phyloP scores from a whole-genome alignment of 64 coral and sea anemone species.

The Hydrozoanthus tunicans region DNA sequence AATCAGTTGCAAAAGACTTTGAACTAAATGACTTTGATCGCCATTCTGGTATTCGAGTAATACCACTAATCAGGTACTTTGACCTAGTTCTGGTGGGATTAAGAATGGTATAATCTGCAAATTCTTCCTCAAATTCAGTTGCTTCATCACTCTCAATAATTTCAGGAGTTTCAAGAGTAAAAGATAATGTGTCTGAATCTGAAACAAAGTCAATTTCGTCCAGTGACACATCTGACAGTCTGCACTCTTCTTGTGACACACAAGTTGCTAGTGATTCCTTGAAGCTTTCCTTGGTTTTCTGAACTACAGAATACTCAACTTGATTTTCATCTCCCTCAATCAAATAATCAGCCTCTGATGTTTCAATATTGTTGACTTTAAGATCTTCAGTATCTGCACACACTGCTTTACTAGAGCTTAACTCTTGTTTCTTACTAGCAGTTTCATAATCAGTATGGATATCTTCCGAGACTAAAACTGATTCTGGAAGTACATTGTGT shows the following conservation, averaged over 20 bases:
- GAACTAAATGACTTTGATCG: constrained; percentile 29
- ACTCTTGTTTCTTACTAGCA: constrained; percentile 19
- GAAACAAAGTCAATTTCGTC: constrained; percentile 25
- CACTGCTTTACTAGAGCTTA: constrained; percentile 2
- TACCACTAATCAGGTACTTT: constrained; percentile 29
- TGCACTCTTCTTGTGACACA: neutral
- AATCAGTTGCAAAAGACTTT: constrained; percentile 9
- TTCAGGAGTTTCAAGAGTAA: constrained; percentile 44
- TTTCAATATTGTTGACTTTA: constrained; percentile 6
- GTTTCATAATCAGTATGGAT: constrained; percentile 4
- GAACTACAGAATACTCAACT: constrained; percentile 17
- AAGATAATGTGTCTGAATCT: constrained; percentile 33
- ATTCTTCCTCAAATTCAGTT: constrained; percentile 34
- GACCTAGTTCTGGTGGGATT: constrained; percentile 43
- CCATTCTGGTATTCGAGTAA: constrained; percentile 18
- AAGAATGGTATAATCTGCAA: constrained; percentile 36
- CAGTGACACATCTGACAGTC: constrained; percentile 20
- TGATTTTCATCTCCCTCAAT: constrained; percentile 9
- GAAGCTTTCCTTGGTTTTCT: constrained; percentile 10
- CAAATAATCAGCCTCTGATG: neutral
- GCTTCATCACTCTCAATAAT: constrained; percentile 28
- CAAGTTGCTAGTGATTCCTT: constrained; percentile 17
- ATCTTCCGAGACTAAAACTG: neutral
- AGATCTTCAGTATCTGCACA: neutral
- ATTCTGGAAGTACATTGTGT: neutral